phyloP scores from a whole-genome alignment of 2,113 vertebrate species.

The Salvelinus fontinalis region DNA sequence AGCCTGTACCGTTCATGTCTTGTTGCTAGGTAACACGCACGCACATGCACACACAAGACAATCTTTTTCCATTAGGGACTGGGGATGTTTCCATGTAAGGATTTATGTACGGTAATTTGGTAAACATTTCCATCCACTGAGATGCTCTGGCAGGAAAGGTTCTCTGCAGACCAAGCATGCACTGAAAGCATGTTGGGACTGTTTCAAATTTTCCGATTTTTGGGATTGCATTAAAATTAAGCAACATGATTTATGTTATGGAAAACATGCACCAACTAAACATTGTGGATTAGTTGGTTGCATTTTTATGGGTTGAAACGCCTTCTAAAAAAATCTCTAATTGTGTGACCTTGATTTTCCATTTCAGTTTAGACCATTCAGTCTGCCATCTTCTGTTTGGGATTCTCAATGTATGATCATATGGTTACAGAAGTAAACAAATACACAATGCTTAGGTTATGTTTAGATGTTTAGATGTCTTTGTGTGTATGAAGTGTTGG shows the following conservation, averaged over 20 bases:
- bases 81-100: conserved; percentile 59
- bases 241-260: too few species aligned
- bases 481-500: background rate
- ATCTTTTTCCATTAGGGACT: conserved; percentile 54
- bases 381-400: too few species aligned
- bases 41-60: conserved; percentile 29
- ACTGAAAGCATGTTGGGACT: too few species aligned
- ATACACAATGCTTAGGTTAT: background rate
- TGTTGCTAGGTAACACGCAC: conserved; percentile 57
- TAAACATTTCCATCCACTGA: conserved; percentile 67
- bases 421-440: background rate
- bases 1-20: conserved; percentile 48
- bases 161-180: background rate
- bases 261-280: too few species aligned
- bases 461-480: background rate
- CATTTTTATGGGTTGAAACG: too few species aligned
- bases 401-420: background rate
- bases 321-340: too few species aligned
- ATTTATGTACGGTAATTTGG: conserved; percentile 62
- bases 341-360: too few species aligned
- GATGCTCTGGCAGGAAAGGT: conserved; percentile 25
- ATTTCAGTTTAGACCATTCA: too few species aligned
- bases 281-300: too few species aligned
- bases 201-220: too few species aligned
- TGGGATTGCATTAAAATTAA: too few species aligned